Conservation (phyloP, 2,113 vertebrate species). For the Rhynchomys soricoides region DNA sequence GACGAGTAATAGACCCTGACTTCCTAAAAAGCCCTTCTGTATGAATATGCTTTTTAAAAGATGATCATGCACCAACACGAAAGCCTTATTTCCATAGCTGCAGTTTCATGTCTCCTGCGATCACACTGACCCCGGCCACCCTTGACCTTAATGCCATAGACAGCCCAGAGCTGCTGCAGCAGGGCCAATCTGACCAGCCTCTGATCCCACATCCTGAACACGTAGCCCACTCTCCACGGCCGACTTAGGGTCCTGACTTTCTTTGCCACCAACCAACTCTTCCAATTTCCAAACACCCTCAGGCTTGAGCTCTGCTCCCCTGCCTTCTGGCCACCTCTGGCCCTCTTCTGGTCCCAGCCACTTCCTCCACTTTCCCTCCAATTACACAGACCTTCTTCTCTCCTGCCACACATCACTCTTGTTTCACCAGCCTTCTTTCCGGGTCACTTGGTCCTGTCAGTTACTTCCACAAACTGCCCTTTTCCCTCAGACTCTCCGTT, state of each 20-base stretch:
- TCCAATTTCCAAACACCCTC: conserved; percentile 51
- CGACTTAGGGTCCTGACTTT: background rate
- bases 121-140: conserved; percentile 81
- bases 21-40: conserved; percentile 97
- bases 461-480: background rate
- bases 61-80: conserved; percentile 92
- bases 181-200: conserved; percentile 88
- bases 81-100: conserved; percentile 86
- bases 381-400: conserved; percentile 11
- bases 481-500: background rate
- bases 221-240: background rate
- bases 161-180: conserved; percentile 90
- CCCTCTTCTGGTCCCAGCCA: background rate
- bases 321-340: background rate
- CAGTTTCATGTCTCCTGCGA: conserved; percentile 78
- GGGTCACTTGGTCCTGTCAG: background rate
- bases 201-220: conserved; percentile 66
- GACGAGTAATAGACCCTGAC: conserved; percentile 94
- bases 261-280: conserved; percentile 42
- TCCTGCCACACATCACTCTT: background rate
- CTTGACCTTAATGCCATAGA: conserved; percentile 92
- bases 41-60: conserved; percentile 90
- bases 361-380: conserved; percentile 32
- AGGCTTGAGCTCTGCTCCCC: background rate
- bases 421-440: conserved; percentile 40